Percentiles rank a stretch among this genome's conserved stretches.
Conservation (phyloP, 2,888 invertebrate genomes). For the Alloscopus bannaensis region DNA sequence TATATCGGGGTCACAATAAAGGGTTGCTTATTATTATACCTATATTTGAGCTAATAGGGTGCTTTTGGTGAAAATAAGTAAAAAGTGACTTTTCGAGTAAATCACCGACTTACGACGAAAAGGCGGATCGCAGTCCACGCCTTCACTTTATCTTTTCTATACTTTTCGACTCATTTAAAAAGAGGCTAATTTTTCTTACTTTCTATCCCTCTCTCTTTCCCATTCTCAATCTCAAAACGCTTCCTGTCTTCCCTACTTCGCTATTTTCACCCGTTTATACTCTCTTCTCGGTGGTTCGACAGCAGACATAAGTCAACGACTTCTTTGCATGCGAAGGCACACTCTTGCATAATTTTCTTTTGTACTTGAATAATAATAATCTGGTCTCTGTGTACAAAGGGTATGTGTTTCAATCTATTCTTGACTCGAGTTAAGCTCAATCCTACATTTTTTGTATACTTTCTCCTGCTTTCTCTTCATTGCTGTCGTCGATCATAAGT, state of each 20-base stretch:
- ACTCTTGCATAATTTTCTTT: conserved; percentile 5
- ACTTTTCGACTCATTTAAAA: conserved; percentile 56
- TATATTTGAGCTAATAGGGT: too few species aligned
- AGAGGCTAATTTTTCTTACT: conserved; percentile 57
- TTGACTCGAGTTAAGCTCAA: too few species aligned
- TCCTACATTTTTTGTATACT: too few species aligned
- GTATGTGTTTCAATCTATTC: too few species aligned
- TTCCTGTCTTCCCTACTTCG: conserved; percentile 3
- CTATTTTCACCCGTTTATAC: not conserved
- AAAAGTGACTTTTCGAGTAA: conserved; percentile 56
- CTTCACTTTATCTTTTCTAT: conserved; percentile 58
- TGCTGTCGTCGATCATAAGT: too few species aligned
- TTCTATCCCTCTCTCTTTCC: conserved; percentile 14
- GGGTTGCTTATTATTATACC: too few species aligned
- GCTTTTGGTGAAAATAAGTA: conserved; percentile 17
- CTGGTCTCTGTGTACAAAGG: too few species aligned
- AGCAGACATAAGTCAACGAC: conserved; percentile 52
- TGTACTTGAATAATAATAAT: not conserved
- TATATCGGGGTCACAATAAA: too few species aligned
- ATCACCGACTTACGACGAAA: conserved; percentile 59
- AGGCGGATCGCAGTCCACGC: conserved; percentile 53
- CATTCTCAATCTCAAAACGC: not conserved
- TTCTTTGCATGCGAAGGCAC: conserved; percentile 45
- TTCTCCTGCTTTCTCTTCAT: too few species aligned
- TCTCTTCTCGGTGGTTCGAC: conserved; percentile 5